Evolutionary conservation across 2,113 vertebrate species (phyloP).

Genomic region (Oreochromis niloticus): DNA sequence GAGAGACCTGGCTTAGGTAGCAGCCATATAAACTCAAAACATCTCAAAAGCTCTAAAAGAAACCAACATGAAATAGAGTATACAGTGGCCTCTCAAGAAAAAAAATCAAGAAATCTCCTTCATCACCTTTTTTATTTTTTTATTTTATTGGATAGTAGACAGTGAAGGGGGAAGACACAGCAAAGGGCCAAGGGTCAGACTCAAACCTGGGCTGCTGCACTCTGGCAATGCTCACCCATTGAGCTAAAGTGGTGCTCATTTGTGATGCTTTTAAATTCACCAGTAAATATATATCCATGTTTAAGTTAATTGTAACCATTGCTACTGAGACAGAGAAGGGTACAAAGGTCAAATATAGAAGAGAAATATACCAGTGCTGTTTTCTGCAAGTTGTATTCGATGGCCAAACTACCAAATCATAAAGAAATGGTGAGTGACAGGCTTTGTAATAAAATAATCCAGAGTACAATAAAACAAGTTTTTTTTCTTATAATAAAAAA

Average conservation of each 20-base stretch:
- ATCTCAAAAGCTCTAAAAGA: background rate
- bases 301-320: background rate
- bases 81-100: background rate
- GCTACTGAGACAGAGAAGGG: background rate
- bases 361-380: background rate
- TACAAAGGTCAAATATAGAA: background rate
- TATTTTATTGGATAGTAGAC: background rate
- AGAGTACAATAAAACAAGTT: background rate
- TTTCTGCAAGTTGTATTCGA: background rate
- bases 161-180: background rate
- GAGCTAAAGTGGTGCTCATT: background rate
- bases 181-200: rapidly evolving
- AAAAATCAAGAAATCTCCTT: background rate
- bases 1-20: background rate
- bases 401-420: background rate
- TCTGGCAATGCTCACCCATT: background rate
- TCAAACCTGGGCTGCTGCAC: background rate
- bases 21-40: background rate
- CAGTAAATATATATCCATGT: background rate
- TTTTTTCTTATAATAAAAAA: background rate
- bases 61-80: rapidly evolving
- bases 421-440: background rate
- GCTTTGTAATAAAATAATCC: rapidly evolving
- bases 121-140: background rate
- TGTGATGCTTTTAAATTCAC: background rate